Conservation (phyloP, 2,113 vertebrate species). For the Scomber japonicus region DNA sequence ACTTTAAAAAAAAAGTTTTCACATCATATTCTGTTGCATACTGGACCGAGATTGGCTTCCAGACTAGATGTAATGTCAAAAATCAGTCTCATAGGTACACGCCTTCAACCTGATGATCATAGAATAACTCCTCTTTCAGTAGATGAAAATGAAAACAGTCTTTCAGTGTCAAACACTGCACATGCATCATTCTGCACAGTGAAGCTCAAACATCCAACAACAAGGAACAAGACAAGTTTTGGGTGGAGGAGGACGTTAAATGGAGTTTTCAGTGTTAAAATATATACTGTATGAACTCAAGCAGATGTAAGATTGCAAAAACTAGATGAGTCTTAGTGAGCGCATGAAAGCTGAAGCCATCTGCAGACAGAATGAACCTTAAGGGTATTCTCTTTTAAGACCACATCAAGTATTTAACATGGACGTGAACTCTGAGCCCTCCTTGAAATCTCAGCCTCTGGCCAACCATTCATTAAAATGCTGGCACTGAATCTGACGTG, state of each 20-base stretch:
- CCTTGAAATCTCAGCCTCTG: conserved; percentile 55
- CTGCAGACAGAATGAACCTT: conserved; percentile 47
- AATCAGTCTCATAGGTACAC: no score
- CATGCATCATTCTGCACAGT: no score
- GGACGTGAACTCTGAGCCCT: conserved; percentile 57
- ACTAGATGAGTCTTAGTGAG: conserved; percentile 8
- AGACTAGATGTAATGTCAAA: no score
- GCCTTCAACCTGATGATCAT: no score
- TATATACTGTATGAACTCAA: conserved; percentile 1
- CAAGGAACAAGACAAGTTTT: no score
- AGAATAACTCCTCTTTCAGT: no score
- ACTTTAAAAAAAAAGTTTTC: no score
- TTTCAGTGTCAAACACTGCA: no score
- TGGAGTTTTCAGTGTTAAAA: conserved; percentile 2
- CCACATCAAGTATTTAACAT: conserved; percentile 70
- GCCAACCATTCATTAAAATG: conserved; percentile 53
- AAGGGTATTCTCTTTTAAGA: conserved; percentile 58
- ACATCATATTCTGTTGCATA: no score
- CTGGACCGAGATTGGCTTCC: no score
- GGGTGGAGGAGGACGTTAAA: neutral
- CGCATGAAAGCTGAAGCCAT: conserved; percentile 43
- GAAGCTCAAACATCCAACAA: no score
- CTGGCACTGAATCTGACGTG: conserved; percentile 23
- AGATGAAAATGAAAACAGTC: no score
- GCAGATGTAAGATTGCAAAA: conserved; percentile 24